A percentile compares a stretch with the other conserved stretches of the same genome.
Evolutionary conservation across 2,113 vertebrate genomes (phyloP).

Genomic region (Gopherus evgoodei): DNA sequence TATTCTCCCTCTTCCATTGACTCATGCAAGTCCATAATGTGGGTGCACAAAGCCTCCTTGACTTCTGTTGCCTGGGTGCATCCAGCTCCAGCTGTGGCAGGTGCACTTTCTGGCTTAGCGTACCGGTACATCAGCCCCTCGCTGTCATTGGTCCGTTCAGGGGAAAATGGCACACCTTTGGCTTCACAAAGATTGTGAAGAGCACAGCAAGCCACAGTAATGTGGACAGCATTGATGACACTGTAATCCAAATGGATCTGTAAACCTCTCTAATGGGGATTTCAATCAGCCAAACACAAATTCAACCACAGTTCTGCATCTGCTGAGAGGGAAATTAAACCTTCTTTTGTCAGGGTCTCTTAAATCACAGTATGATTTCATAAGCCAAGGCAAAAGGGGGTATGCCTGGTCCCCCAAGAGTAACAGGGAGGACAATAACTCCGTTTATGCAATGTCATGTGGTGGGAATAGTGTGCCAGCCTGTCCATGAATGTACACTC

Average conservation of each 20-base stretch:
- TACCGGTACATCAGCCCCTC: no score
- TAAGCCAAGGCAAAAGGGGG: not conserved
- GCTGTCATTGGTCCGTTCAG: no score
- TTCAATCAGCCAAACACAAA: not conserved
- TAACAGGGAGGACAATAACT: not conserved
- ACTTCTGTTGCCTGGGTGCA: no score
- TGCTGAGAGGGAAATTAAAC: not conserved
- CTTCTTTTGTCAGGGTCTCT: not conserved
- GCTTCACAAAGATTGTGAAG: no score
- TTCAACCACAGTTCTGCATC: not conserved
- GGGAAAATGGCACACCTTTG: no score
- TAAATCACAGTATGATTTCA: not conserved
- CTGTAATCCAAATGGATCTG: not conserved
- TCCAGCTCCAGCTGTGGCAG: no score
- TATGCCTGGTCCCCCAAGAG: not conserved
- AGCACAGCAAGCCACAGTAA: no score
- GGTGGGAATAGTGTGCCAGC: not conserved
- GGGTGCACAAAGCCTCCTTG: no score
- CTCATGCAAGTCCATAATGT: no score
- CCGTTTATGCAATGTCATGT: not conserved
- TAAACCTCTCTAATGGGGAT: not conserved
- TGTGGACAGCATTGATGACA: not conserved
- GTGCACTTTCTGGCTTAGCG: no score
- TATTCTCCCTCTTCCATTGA: no score
- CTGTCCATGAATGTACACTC: not conserved